These are phyloP conservation scores for Porphyrio hochstetteri DNA, from an alignment of 2,113 vertebrate genomes.

Conservation along the genomic window DNA sequence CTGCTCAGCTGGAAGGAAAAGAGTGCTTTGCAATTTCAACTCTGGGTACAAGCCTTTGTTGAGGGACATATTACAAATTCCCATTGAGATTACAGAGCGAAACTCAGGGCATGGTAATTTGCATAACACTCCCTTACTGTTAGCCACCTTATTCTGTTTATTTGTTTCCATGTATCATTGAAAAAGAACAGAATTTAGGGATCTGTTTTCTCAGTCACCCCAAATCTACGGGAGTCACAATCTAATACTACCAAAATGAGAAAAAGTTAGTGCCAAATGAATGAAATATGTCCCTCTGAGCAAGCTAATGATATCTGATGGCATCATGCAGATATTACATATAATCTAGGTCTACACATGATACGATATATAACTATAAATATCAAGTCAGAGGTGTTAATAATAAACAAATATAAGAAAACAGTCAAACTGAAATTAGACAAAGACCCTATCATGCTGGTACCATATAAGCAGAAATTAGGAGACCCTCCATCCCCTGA, in stretches of 20 bases:
- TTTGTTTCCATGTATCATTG: background rate
- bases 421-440: background rate
- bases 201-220: background rate
- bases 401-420: background rate
- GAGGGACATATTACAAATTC: background rate
- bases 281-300: background rate
- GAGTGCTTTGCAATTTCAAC: background rate
- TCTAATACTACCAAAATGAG: background rate
- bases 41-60: background rate
- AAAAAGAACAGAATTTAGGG: background rate
- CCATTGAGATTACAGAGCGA: background rate
- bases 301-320: background rate
- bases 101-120: background rate
- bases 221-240: background rate
- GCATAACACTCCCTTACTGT: background rate
- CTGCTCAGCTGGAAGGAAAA: background rate
- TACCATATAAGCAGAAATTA: background rate
- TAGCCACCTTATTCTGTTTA: background rate
- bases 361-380: background rate
- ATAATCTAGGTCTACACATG: background rate
- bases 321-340: background rate
- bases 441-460: accelerated
- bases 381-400: background rate
- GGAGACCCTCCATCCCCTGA: background rate
- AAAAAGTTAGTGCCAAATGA: background rate